These are phyloP conservation scores for Atta texana DNA, from an alignment of 1,140 invertebrate species.

Conservation along the genomic window DNA sequence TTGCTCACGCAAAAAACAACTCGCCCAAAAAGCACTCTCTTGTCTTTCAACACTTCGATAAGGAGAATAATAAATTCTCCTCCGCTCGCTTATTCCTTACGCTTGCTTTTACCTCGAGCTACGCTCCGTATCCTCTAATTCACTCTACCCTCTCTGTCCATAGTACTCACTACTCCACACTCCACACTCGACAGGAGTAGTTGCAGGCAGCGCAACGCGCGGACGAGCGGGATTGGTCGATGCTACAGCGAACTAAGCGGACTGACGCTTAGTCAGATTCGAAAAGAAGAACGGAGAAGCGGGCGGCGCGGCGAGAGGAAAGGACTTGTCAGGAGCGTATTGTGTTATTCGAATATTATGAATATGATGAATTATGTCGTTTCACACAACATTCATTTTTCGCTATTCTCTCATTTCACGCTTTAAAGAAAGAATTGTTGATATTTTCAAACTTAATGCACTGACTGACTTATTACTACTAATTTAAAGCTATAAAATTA, in stretches of 20 bases:
- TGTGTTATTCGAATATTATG: too few relatives aligned
- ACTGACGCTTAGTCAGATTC: constrained; percentile 45
- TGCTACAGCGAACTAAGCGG: constrained; percentile 60
- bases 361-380: too few relatives aligned
- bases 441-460: not conserved
- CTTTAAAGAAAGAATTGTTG: not conserved
- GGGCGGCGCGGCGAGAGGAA: not conserved
- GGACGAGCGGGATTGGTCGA: constrained; percentile 64
- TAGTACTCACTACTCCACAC: too few relatives aligned
- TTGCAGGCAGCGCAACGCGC: not conserved
- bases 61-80: not conserved
- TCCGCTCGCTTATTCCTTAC: constrained; percentile 2
- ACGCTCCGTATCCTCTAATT: constrained; percentile 49
- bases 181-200: not conserved
- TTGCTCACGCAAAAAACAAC: not conserved
- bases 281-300: not conserved
- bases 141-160: constrained; percentile 1
- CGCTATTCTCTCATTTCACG: not conserved
- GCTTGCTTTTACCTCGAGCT: not conserved
- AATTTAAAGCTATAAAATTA: not conserved
- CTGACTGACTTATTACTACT: not conserved
- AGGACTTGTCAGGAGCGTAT: constrained; percentile 27
- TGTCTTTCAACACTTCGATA: not conserved
- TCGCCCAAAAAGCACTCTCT: not conserved
- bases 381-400: not conserved